phyloP scores from a whole-genome alignment of 2,888 invertebrate genomes.

The Brachyptera risi region DNA sequence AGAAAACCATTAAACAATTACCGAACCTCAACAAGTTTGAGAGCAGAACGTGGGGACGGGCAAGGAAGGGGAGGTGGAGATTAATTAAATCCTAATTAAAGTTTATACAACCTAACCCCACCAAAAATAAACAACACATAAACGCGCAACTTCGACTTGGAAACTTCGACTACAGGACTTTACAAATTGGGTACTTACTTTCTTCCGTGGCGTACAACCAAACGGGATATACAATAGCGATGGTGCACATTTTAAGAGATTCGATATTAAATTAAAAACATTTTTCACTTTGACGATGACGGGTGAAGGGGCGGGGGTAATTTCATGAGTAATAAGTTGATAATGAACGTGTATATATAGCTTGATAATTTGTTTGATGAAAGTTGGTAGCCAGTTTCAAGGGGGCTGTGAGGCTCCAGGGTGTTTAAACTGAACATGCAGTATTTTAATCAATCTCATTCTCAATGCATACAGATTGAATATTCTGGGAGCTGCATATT shows the following conservation, averaged over 20 bases:
- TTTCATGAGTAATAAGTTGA: background rate
- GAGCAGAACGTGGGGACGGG: no score
- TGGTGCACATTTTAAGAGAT: no score
- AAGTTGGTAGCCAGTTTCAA: background rate
- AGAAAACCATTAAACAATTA: no score
- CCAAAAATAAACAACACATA: no score
- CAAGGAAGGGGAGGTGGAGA: no score
- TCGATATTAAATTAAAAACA: background rate
- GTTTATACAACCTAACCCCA: no score
- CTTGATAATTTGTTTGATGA: background rate
- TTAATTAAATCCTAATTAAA: no score
- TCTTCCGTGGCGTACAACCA: background rate
- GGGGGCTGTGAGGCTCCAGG: background rate
- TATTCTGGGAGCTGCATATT: no score
- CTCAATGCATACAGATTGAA: no score
- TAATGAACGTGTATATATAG: background rate
- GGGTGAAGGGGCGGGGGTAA: background rate
- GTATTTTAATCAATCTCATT: no score
- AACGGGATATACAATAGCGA: background rate
- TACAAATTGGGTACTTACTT: background rate
- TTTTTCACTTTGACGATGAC: background rate
- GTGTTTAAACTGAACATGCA: no score
- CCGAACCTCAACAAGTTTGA: no score
- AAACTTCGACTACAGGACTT: background rate
- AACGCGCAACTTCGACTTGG: background rate